Base-by-base conservation (phyloP, 2,797 vertebrate species). In the Zalophus californianus region DNA sequence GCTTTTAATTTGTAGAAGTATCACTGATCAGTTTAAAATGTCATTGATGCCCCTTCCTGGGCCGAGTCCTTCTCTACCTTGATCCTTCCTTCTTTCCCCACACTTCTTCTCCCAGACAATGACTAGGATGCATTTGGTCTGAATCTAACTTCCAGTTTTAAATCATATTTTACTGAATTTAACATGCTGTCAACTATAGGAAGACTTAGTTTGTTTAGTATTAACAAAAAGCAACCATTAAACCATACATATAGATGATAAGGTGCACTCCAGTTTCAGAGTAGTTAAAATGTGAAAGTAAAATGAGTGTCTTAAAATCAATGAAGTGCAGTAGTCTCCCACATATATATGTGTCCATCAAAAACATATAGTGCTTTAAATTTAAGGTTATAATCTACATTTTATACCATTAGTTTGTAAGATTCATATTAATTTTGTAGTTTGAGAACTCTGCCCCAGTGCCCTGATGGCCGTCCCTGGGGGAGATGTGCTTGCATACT, bases 281-380 rank as follows among this genome's bases (percentile, higher is more conserved):
- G n/a, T 52, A 58, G 32, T 72, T 60, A 58, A 88, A 90, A 88
- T 44, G 16, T 50, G 52, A 92, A 80, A 79, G 48, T 52, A 70
- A 70, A 96, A 41, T 21, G 3, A 35, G 7, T 21, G 12, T 84
- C 27, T 87, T 90, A 62, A 94, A 96, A 96, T 56, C 82, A 91
- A 4, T 58, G 32, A 78, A 75, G 50, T 52, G 7, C 12, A 50
- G 9, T 56, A 23, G 13, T 88, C 90, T 62, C 68, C 27, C n/a
- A 29, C 14, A 70, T 13, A 84, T 6, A 11, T 20, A 44, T 48
- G n/a, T 32, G 90, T 70, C 32, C 27, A 75, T 56, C 50, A 29
- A 94, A 91, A 92, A 86, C 32, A 62, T n/a, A 23, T 18, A 41
- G 4, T 16, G 44, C 35, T 73, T 92, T 84, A 44, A 86, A 62